A percentile compares a stretch with the other conserved stretches of the same genome.
phyloP scores from a whole-genome alignment of 1,140 invertebrate genomes.

The Dreissena polymorpha region DNA sequence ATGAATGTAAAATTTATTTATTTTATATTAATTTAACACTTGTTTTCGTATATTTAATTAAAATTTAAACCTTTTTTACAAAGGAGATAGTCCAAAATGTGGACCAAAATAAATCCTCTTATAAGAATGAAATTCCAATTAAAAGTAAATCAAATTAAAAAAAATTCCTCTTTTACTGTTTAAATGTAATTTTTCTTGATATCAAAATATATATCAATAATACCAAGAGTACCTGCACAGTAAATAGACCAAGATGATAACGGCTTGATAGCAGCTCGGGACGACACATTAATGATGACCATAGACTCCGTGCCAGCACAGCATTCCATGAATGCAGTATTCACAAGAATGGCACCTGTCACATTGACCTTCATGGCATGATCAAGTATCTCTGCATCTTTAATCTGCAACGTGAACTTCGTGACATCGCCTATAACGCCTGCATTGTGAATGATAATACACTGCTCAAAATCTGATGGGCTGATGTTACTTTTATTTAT shows the following conservation, averaged over 20 bases:
- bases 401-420: constrained; percentile 83
- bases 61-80: too few species aligned
- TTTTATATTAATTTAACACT: too few species aligned
- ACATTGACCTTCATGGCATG: constrained; percentile 90
- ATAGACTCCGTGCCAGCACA: constrained; percentile 81
- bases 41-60: too few species aligned
- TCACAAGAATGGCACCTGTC: constrained; percentile 88
- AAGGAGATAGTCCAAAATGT: too few species aligned
- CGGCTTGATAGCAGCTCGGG: constrained; percentile 88
- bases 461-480: constrained; percentile 83
- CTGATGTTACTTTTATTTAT: constrained; percentile 72
- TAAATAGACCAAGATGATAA: constrained; percentile 90
- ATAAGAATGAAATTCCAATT: too few species aligned
- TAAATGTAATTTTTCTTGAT: too few species aligned
- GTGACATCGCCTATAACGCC: constrained; percentile 87
- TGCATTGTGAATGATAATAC: constrained; percentile 94
- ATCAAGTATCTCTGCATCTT: constrained; percentile 71
- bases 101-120: too few species aligned
- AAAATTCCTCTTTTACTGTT: too few species aligned
- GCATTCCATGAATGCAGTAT: constrained; percentile 86
- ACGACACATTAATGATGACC: constrained; percentile 93
- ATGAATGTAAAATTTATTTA: too few species aligned
- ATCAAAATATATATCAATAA: too few species aligned
- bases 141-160: too few species aligned
- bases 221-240: constrained; percentile 87